These are phyloP conservation scores for Ligdia adustata DNA, from an alignment of 2,888 invertebrate species.

Conservation along the genomic window DNA sequence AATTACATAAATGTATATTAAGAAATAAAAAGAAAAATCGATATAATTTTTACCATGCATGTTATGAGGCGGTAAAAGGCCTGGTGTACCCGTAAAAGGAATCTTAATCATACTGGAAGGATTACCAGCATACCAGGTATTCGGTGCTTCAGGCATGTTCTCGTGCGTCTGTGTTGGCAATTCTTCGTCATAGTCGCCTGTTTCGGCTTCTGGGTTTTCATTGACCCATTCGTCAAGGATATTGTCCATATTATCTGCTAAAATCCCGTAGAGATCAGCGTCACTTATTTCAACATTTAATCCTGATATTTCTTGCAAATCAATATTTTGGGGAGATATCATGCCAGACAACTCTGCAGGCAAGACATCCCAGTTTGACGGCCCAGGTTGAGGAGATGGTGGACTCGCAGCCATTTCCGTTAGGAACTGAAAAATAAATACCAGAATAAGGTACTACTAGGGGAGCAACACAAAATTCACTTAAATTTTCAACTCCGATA, in stretches of 20 bases:
- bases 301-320: conserved; percentile 21
- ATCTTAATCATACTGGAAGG: conserved; percentile 8
- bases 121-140: conserved; percentile 13
- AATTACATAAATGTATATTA: conserved; percentile 16
- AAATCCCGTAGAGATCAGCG: conserved; percentile 28
- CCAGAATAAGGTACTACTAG: conserved; percentile 10
- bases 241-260: conserved; percentile 16
- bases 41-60: conserved; percentile 14
- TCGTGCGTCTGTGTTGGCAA: conserved; percentile 20
- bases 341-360: conserved; percentile 22
- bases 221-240: conserved; percentile 24
- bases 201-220: conserved; percentile 25
- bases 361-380: conserved; percentile 12
- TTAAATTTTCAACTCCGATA: too few species aligned
- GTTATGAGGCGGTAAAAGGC: conserved; percentile 18
- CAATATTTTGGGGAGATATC: conserved; percentile 19
- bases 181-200: conserved; percentile 12
- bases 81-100: conserved; percentile 16
- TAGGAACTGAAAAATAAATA: conserved; percentile 7
- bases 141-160: conserved; percentile 22
- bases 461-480: too few species aligned
- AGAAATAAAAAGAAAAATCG: conserved; percentile 16
- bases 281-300: conserved; percentile 18
- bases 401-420: conserved; percentile 16
- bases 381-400: conserved; percentile 3